These are phyloP conservation scores for Oscheius sp. DNA, from an alignment of 2,888 invertebrate genomes.

Conservation along the genomic window DNA sequence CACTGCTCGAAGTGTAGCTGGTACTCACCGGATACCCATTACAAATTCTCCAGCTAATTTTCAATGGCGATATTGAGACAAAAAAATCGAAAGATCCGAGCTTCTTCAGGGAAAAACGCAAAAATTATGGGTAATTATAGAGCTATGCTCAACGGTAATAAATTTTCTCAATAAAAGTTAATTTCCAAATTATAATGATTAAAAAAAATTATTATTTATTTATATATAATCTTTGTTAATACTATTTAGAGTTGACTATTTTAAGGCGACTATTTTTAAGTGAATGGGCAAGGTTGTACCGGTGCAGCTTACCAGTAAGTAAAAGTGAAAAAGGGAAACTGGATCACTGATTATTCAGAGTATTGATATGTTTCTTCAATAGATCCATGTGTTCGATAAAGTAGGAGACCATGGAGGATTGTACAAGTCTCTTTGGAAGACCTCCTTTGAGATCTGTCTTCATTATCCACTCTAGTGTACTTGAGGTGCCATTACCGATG, in stretches of 20 bases:
- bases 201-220: too few relatives aligned
- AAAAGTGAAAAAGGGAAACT: neutral
- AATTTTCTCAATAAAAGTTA: neutral
- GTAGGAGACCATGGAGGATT: conserved; percentile 42
- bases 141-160: conserved; percentile 14
- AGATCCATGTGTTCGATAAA: conserved; percentile 31
- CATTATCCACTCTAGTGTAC: conserved; percentile 50
- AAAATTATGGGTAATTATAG: conserved; percentile 18
- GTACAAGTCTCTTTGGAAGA: conserved; percentile 43
- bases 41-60: neutral
- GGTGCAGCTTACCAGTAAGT: neutral
- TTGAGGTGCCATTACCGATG: conserved; percentile 10
- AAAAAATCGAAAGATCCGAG: neutral
- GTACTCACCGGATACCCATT: conserved; percentile 6
- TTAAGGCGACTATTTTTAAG: too few relatives aligned
- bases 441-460: conserved; percentile 49
- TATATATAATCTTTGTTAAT: neutral
- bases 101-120: conserved; percentile 24
- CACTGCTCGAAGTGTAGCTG: conserved; percentile 12
- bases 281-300: neutral
- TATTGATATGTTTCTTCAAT: conserved; percentile 5
- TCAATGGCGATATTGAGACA: conserved; percentile 10
- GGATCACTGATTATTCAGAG: neutral
- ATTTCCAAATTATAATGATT: neutral
- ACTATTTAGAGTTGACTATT: neutral